Evolutionary conservation across 2,797 vertebrate genomes (phyloP).

Genomic region (Malurus leucopterus): DNA sequence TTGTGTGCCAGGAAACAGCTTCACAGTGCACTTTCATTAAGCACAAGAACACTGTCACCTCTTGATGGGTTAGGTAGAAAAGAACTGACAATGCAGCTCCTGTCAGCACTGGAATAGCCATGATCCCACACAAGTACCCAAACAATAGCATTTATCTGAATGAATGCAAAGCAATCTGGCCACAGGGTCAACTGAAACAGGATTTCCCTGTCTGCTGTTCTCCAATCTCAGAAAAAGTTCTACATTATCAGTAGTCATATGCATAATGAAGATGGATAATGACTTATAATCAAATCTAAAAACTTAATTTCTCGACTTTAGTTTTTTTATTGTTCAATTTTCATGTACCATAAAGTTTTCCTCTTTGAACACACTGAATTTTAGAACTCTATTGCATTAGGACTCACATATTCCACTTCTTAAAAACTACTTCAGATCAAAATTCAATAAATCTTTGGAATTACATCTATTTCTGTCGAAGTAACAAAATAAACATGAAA

Average conservation of each 20-base stretch:
- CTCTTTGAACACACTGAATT: background rate
- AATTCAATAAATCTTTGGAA: background rate
- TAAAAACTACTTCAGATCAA: constrained; percentile 1
- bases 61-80: background rate
- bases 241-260: background rate
- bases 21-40: background rate
- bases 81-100: background rate
- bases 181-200: background rate
- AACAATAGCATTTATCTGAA: background rate
- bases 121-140: background rate
- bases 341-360: background rate
- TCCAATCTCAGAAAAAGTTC: background rate
- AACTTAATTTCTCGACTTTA: background rate
- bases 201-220: background rate
- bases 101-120: background rate
- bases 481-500: background rate
- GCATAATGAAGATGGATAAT: background rate
- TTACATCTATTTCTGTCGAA: background rate
- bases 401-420: background rate
- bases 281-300: background rate
- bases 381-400: background rate
- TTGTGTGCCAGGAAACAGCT: background rate
- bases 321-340: background rate
- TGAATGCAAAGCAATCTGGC: background rate
- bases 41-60: background rate